Percentiles rank a stretch among this genome's conserved stretches.
These are phyloP conservation scores for Thamnaconus septentrionalis DNA, from an alignment of 2,113 vertebrate species.

Conservation along the genomic window DNA sequence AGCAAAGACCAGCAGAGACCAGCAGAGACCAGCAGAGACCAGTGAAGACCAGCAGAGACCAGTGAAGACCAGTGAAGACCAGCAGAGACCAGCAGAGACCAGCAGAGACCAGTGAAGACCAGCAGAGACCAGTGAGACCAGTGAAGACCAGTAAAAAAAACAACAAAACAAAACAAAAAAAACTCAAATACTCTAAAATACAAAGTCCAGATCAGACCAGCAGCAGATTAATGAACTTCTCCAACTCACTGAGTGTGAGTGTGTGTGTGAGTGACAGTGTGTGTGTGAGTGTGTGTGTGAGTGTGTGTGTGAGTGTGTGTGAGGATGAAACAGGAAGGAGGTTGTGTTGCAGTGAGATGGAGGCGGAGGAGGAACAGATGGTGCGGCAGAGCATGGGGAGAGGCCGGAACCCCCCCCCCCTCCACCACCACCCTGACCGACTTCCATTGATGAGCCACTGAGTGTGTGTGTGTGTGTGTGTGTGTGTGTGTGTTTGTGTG, in stretches of 20 bases:
- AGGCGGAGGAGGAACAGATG: constrained; percentile 61
- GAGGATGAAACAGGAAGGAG: constrained; percentile 63
- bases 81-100: background rate
- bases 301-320: constrained; percentile 27
- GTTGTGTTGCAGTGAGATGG: constrained; percentile 57
- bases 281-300: background rate
- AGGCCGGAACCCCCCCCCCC: constrained; percentile 49
- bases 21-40: too few relatives aligned
- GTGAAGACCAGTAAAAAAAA: too few relatives aligned
- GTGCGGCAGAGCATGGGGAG: constrained; percentile 54
- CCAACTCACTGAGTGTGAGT: too few relatives aligned
- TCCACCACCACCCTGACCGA: constrained; percentile 42
- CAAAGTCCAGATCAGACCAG: too few relatives aligned
- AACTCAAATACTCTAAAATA: background rate
- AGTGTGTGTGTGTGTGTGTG: background rate
- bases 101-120: too few relatives aligned
- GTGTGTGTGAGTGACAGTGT: too few relatives aligned
- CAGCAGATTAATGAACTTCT: too few relatives aligned
- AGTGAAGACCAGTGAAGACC: too few relatives aligned
- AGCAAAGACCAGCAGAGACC: too few relatives aligned
- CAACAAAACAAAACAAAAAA: background rate
- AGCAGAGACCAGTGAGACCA: too few relatives aligned
- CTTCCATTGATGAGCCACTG: constrained; percentile 57
- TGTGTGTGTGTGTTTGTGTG: constrained; percentile 4
- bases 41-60: too few relatives aligned